phyloP scores from a whole-genome alignment of 1,140 invertebrate species.

The Drosophila orena region DNA sequence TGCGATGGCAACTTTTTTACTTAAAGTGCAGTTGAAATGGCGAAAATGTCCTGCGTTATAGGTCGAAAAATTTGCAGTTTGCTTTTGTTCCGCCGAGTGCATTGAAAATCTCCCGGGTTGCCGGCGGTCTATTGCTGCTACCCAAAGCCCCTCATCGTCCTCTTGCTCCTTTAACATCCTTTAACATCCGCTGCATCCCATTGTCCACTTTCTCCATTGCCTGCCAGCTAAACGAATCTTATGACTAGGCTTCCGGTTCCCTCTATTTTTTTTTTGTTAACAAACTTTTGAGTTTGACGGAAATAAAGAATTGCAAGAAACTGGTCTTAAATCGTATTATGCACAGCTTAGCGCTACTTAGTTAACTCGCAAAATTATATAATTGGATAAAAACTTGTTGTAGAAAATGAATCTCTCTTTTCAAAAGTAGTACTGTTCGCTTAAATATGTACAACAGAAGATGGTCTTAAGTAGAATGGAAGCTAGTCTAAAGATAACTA shows the following conservation, averaged over 20 bases:
- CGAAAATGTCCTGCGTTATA: background rate
- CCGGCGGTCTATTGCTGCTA: background rate
- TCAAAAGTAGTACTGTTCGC: no score
- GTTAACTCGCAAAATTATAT: constrained; percentile 11
- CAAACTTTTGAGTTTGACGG: constrained; percentile 6
- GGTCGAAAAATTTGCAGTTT: background rate
- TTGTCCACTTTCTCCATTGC: constrained; percentile 21
- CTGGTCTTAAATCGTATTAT: constrained; percentile 22
- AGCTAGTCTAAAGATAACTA: no score
- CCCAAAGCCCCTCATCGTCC: background rate
- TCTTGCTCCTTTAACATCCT: background rate
- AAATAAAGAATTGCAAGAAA: constrained; percentile 9
- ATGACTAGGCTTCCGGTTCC: constrained; percentile 34
- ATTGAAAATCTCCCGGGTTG: constrained; percentile 7
- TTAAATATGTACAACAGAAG: no score
- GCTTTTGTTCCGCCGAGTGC: constrained; percentile 6
- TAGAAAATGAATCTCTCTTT: background rate
- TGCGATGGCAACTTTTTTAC: background rate
- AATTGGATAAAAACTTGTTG: constrained; percentile 18
- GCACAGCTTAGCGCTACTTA: constrained; percentile 20
- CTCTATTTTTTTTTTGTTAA: background rate
- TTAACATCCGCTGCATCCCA: background rate
- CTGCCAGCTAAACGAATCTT: constrained; percentile 27
- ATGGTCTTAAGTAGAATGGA: no score
- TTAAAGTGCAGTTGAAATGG: background rate